Evolutionary conservation across 2,888 invertebrate genomes (phyloP), one percentile per base, ranked within the genome.

Genomic region (Lasius fuliginosus): DNA sequence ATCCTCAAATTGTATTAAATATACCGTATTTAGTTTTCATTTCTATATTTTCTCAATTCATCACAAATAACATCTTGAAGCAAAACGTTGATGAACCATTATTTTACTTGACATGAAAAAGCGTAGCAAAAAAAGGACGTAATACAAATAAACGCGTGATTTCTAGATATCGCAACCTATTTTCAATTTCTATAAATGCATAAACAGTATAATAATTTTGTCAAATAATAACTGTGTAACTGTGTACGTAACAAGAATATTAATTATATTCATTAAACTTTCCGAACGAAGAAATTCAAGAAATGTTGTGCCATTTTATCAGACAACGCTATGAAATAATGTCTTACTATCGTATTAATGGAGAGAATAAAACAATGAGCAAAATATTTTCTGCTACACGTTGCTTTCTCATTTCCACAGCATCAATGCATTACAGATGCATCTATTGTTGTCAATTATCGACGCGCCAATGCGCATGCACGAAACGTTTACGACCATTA

Each of bases 401-500:
- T 46, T 46, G 30, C 42, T 74, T 64, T 46, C 36, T 62, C 62
- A 1, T 76, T 76, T 68, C 27, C 27, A 62, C 4, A 73, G 11
- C 12, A 18, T 60, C 46, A 71, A 36, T 33, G 33, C 23, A 58
- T 71, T 58, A 36, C 46, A n/a, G 49, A 46, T 62, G 36, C 60
- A 73, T 73, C 58, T 58, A 73, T 73, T 81, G 71, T 79, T 60
- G 36, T 49, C 33, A 33, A 81, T 81, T 81, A 73, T 60, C 12
- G 18, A 69, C 56, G 23, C 69, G 58, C 33, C 30, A 42, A 33
- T 49, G 73, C 60, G 60, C 60, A 46, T 79, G 36, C 27, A 49
- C 73, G 33, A 18, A 46, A 81, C 30, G n/a, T 58, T 69, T 62
- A 33, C 33, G 8, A 46, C 9, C 46, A 81, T 81, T 36, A 81